Evolutionary conservation across 2,888 invertebrate genomes (phyloP).

Genomic region (Camponotus fellah): DNA sequence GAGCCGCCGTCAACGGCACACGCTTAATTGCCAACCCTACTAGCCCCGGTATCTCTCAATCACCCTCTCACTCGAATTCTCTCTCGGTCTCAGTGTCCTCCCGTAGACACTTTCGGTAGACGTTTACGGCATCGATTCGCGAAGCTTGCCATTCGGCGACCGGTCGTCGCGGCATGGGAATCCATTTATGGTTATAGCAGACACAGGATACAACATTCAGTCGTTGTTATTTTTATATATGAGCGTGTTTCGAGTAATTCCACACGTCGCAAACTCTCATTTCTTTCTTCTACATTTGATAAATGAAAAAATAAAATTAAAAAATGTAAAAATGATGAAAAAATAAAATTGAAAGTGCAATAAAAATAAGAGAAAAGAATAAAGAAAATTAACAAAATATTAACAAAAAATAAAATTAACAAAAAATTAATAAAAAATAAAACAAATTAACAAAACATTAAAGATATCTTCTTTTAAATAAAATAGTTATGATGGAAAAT

Average conservation of each 20-base stretch:
- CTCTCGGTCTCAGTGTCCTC: conserved; percentile 46
- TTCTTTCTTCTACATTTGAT: neutral
- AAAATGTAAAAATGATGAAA: neutral
- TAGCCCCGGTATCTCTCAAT: conserved; percentile 52
- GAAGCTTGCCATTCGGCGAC: neutral
- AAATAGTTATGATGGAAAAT: neutral
- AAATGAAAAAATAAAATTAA: neutral
- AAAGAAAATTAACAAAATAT: neutral
- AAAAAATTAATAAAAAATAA: too few relatives aligned
- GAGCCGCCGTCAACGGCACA: conserved; percentile 76
- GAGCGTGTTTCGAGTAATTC: neutral
- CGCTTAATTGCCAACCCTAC: conserved; percentile 72
- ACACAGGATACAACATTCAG: neutral
- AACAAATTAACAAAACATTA: too few relatives aligned
- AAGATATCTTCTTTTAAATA: neutral
- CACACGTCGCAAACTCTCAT: neutral
- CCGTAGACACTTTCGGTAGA: conserved; percentile 24
- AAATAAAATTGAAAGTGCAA: neutral
- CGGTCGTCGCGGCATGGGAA: neutral
- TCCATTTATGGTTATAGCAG: neutral
- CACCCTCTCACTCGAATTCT: conserved; percentile 39
- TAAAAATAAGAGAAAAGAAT: too few relatives aligned
- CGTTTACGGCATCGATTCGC: conserved; percentile 10
- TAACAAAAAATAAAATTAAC: too few relatives aligned
- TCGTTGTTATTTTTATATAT: neutral